Evolutionary conservation across 2,888 invertebrate species (phyloP), one percentile per base, ranked within the genome.

Genomic region (Escarpia spicata): DNA sequence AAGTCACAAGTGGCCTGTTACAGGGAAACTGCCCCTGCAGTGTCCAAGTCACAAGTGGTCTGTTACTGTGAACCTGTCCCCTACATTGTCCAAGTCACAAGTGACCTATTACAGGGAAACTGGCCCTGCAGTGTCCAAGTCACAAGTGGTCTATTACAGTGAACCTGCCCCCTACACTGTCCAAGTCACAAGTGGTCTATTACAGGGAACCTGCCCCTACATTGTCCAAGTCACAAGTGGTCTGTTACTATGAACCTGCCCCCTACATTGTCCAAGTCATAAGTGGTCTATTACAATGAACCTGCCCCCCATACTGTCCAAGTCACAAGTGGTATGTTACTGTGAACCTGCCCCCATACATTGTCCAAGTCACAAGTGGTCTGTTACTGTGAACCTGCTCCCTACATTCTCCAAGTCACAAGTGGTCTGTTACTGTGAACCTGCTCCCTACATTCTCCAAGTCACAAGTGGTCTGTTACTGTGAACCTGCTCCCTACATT

Each of bases 351-450:
- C 97, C 97, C 19, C 97, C n/a, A n/a, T 26, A 26, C 75, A 43
- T 43, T 92, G n/a, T 43, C 31, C 52, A 92, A 26, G 12, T 90
- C 37, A 26, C 43, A 43, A 90, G 93, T 92, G 92, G n/a, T n/a
- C n/a, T 75, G 44, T 96, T 94, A 97, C 97, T 97, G 98, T 98
- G 37, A 99, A 99, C 95, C 96, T 97, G 91, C 97, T 97, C 19
- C 97, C 97, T 2, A 97, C 97, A 1, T 95, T 97, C 91, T 97
- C 97, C 92, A 97, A 97, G 94, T 97, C 97, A 0, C 98, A 99
- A 97, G 99, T 99, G 0, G 52, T 93, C 92, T 93, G 45, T 96
- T 94, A 97, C 97, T 97, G 98, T 98, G 37, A 99, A 99, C 95
- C 96, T 97, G 91, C 97, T 97, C 19, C 97, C 97, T 2, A 97